These are phyloP conservation scores for Peribatodes rhomboidaria DNA, from an alignment of 2,888 invertebrate species.

Conservation along the genomic window DNA sequence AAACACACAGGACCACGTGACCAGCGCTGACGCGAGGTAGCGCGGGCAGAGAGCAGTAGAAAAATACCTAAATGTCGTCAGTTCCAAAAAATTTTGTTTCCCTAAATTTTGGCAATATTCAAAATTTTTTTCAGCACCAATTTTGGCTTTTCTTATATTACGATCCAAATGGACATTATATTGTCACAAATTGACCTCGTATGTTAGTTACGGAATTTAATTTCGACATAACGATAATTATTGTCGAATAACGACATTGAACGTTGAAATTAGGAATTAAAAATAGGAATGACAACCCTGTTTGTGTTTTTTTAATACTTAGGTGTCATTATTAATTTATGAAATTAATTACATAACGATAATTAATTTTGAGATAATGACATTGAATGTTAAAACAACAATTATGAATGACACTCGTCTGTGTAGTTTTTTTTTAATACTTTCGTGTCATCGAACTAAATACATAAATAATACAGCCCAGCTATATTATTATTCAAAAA, in stretches of 20 bases:
- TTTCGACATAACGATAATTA: not conserved
- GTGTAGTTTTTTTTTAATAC: not conserved
- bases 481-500: conserved; percentile 19
- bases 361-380: conserved; percentile 2
- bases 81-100: conserved; percentile 20
- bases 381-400: conserved; percentile 1
- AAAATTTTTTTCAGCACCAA: conserved; percentile 32
- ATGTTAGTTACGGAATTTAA: conserved; percentile 13
- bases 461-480: conserved; percentile 4
- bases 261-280: too few species aligned
- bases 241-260: conserved; percentile 5
- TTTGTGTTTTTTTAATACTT: too few species aligned
- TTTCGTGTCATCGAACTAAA: not conserved
- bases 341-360: too few species aligned
- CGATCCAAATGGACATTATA: conserved; percentile 15
- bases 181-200: conserved; percentile 22
- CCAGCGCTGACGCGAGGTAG: too few species aligned
- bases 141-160: conserved; percentile 34
- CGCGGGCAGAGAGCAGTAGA: too few species aligned
- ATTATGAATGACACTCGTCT: not conserved
- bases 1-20: too few species aligned
- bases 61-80: too few species aligned
- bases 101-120: conserved; percentile 33
- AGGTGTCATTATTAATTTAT: too few species aligned
- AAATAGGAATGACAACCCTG: too few species aligned